Evolutionary conservation across 1,140 invertebrate species (phyloP).

Genomic region (Agrilus planipennis): DNA sequence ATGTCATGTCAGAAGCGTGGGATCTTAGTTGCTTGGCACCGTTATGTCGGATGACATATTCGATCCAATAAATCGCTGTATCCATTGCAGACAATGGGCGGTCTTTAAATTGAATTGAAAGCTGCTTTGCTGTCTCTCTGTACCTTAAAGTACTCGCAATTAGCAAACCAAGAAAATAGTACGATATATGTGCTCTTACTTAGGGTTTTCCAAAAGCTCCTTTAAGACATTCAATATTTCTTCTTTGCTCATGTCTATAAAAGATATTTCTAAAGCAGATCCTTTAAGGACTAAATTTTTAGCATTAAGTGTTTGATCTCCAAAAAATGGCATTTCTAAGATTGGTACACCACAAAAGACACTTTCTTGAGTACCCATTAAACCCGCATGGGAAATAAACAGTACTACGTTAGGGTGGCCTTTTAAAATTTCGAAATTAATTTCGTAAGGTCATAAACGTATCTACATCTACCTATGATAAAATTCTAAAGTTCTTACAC

Average conservation of each 20-base stretch:
- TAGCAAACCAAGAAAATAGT: too few relatives aligned
- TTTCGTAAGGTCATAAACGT: slow-evolving; percentile 35
- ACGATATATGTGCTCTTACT: too few relatives aligned
- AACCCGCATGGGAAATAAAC: slow-evolving; percentile 47
- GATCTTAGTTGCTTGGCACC: slow-evolving; percentile 36
- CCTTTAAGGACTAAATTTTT: slow-evolving; percentile 29
- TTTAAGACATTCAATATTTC: slow-evolving; percentile 21
- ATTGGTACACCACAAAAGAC: slow-evolving; percentile 41
- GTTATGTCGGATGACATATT: slow-evolving; percentile 34
- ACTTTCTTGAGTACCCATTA: slow-evolving; percentile 41
- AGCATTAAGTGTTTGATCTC: slow-evolving; percentile 41
- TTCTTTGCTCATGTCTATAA: slow-evolving; percentile 25
- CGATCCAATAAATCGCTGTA: slow-evolving; percentile 36
- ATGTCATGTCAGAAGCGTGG: slow-evolving; percentile 29
- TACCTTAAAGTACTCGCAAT: too few relatives aligned
- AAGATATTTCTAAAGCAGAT: slow-evolving; percentile 27
- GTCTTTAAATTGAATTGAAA: slow-evolving; percentile 52
- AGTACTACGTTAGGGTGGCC: slow-evolving; percentile 39
- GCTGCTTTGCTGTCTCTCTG: slow-evolving; percentile 31
- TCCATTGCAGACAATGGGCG: slow-evolving; percentile 45
- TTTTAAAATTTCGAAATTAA: slow-evolving; percentile 16
- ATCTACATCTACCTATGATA: not conserved
- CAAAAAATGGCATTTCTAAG: slow-evolving; percentile 41
- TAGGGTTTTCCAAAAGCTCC: slow-evolving; percentile 28
- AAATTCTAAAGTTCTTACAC: slow-evolving; percentile 32